Evolutionary conservation across 2,888 invertebrate genomes (phyloP).

Genomic region (Hypena proboscidalis): DNA sequence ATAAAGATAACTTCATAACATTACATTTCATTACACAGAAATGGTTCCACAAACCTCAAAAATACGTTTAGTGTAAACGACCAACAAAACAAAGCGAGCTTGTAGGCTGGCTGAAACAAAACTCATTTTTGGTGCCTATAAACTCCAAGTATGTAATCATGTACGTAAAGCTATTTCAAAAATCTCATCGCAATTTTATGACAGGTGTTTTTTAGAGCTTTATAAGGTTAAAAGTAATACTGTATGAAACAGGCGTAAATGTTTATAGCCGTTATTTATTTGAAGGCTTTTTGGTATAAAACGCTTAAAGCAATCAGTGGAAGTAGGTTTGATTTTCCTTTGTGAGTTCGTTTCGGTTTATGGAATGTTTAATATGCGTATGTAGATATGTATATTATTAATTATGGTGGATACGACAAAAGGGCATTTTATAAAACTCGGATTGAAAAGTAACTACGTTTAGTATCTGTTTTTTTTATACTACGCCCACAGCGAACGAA

Average conservation of each 20-base stretch:
- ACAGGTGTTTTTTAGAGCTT: conserved; percentile 22
- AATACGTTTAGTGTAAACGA: neutral
- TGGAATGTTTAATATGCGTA: too few species aligned
- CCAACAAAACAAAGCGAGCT: neutral
- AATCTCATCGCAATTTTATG: conserved; percentile 24
- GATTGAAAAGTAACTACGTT: too few species aligned
- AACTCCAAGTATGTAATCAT: conserved; percentile 22
- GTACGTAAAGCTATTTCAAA: conserved; percentile 19
- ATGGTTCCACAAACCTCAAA: too few species aligned
- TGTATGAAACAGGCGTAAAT: conserved; percentile 10
- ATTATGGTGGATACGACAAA: too few species aligned
- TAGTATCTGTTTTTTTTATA: too few species aligned
- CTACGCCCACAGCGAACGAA: too few species aligned
- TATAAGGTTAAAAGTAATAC: conserved; percentile 16
- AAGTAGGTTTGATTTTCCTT: neutral
- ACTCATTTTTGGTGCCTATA: conserved; percentile 15
- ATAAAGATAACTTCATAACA: too few species aligned
- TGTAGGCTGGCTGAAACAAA: conserved; percentile 20
- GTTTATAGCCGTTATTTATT: conserved; percentile 8
- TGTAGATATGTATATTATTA: too few species aligned
- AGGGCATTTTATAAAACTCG: too few species aligned
- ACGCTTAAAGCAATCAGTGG: conserved; percentile 1
- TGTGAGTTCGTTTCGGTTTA: too few species aligned
- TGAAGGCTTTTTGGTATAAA: neutral
- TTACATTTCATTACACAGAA: too few species aligned